phyloP scores from a whole-genome alignment of 1,140 invertebrate species.

The Leguminivora glycinivorella region DNA sequence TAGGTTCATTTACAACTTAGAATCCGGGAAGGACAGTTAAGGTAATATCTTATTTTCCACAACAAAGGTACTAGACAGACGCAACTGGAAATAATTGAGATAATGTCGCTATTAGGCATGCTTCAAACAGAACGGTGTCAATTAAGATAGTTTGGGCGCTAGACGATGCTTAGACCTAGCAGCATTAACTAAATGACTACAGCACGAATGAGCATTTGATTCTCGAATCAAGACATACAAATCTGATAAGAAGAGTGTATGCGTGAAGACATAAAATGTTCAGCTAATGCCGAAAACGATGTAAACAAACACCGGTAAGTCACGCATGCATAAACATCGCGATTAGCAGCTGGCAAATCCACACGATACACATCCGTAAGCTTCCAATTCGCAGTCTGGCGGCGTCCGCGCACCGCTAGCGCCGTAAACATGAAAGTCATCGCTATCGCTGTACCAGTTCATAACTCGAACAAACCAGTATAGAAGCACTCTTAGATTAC shows the following conservation, averaged over 20 bases:
- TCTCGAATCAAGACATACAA: neutral
- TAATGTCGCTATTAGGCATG: constrained; percentile 2
- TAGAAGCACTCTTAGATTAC: neutral
- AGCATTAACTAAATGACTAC: neutral
- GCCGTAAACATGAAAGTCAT: constrained; percentile 45
- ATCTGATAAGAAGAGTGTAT: neutral
- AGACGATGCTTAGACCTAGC: neutral
- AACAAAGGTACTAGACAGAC: constrained; percentile 4
- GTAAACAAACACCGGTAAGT: constrained; percentile 30
- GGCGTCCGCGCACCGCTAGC: constrained; percentile 35
- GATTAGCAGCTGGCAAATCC: constrained; percentile 35
- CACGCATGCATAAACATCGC: constrained; percentile 31
- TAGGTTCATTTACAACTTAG: neutral
- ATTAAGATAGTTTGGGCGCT: neutral
- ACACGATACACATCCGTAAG: constrained; percentile 32
- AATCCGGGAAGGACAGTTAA: constrained; percentile 4
- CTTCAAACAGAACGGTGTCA: neutral
- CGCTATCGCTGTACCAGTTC: neutral
- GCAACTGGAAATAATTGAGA: neutral
- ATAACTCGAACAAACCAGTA: neutral
- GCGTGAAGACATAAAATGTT: neutral
- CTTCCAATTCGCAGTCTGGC: constrained; percentile 45
- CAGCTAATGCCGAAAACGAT: constrained; percentile 8
- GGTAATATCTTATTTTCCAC: constrained; percentile 1
- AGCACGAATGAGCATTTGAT: neutral